phyloP scores from a whole-genome alignment of 1,140 invertebrate genomes.

The Brachionus asplanchnoidis region DNA sequence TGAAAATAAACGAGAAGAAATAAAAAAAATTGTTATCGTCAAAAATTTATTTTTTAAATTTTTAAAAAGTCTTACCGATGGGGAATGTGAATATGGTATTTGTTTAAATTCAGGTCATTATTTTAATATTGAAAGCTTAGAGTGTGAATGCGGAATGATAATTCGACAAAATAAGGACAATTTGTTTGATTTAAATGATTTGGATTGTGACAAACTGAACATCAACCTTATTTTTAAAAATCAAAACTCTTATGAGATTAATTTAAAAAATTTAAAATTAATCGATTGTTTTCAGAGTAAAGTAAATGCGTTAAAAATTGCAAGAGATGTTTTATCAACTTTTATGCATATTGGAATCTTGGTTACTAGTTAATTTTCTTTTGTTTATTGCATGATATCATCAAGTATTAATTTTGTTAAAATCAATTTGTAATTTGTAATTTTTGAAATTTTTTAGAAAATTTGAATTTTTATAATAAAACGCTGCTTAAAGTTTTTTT shows the following conservation, averaged over 20 bases:
- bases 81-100: not conserved
- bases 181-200: not conserved
- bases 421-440: too few species aligned
- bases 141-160: not conserved
- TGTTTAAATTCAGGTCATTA: not conserved
- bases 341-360: not conserved
- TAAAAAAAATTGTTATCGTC: not conserved
- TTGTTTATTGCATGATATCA: not conserved
- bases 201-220: not conserved
- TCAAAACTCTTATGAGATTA: not conserved
- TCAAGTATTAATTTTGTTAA: not conserved
- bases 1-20: not conserved
- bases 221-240: not conserved
- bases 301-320: not conserved
- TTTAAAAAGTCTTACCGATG: not conserved
- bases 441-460: not conserved
- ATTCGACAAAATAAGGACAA: not conserved
- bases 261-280: constrained; percentile 2
- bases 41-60: not conserved
- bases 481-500: too few species aligned
- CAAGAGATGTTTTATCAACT: constrained; percentile 24
- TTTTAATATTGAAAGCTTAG: not conserved
- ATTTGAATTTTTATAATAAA: not conserved
- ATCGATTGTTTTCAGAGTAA: constrained; percentile 21
- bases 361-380: not conserved